These are phyloP conservation scores for Anguilla megastoma DNA, from an alignment of 2,797 vertebrate species.

Conservation along the genomic window DNA sequence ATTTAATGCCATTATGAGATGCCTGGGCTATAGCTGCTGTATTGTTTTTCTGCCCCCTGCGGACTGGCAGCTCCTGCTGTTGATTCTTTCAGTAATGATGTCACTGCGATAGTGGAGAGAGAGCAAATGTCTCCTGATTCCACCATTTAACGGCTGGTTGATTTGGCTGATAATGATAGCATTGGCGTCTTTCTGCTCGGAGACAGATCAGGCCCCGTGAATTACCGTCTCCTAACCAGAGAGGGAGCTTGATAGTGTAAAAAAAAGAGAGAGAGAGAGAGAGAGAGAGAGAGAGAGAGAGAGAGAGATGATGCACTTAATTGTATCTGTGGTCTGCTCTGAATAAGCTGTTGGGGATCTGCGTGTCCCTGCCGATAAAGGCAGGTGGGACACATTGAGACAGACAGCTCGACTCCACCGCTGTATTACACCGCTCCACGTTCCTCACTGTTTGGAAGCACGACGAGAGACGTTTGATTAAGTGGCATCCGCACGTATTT, in stretches of 20 bases:
- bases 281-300: background rate
- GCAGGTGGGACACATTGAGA: slow-evolving; percentile 71
- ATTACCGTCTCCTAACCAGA: slow-evolving; percentile 69
- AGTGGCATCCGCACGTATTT: background rate
- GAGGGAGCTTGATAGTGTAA: slow-evolving; percentile 55
- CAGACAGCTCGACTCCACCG: slow-evolving; percentile 74
- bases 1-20: slow-evolving; percentile 41
- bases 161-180: slow-evolving; percentile 84
- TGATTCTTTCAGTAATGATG: slow-evolving; percentile 85
- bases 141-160: slow-evolving; percentile 85
- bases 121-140: slow-evolving; percentile 88
- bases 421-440: slow-evolving; percentile 70
- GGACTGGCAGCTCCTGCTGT: slow-evolving; percentile 62
- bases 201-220: slow-evolving; percentile 78
- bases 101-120: slow-evolving; percentile 81
- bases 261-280: background rate
- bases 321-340: slow-evolving; percentile 73
- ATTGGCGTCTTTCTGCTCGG: slow-evolving; percentile 74
- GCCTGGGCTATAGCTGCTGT: slow-evolving; percentile 43
- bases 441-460: slow-evolving; percentile 70
- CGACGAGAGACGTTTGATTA: slow-evolving; percentile 54
- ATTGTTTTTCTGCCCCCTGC: slow-evolving; percentile 53
- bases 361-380: slow-evolving; percentile 70
- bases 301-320: slow-evolving; percentile 71
- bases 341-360: slow-evolving; percentile 74